Percentiles rank a stretch among this genome's conserved stretches.
Evolutionary conservation across 2,797 vertebrate genomes (phyloP).

Genomic region (Amblyopsis hoosieri): DNA sequence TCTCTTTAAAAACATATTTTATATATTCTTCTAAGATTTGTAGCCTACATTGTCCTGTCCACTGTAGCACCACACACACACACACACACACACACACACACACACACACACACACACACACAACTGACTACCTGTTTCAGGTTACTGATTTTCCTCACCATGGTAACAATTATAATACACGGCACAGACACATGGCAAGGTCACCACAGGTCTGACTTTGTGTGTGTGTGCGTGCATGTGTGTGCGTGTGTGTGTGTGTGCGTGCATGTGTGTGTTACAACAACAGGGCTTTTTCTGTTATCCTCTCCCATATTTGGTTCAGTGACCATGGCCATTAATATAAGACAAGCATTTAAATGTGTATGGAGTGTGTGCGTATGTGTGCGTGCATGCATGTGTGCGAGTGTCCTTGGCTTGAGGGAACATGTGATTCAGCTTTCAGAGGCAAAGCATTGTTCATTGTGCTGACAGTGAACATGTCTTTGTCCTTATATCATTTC

Average conservation of each 20-base stretch:
- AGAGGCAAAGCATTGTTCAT: background rate
- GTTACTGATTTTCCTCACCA: conserved; percentile 45
- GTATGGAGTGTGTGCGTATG: background rate
- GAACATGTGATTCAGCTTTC: background rate
- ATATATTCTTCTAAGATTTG: too few species aligned
- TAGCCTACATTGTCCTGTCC: too few species aligned
- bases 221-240: conserved; percentile 14
- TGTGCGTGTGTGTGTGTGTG: conserved; percentile 13
- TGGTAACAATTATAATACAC: conserved; percentile 35
- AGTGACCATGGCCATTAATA: conserved; percentile 19
- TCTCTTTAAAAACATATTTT: too few species aligned
- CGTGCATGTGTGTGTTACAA: background rate
- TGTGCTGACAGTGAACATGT: background rate
- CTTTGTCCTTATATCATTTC: too few species aligned
- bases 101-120: too few species aligned
- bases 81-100: too few species aligned
- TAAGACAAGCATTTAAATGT: conserved; percentile 17
- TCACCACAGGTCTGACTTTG: conserved; percentile 32
- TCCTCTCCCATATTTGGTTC: background rate
- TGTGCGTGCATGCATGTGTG: background rate
- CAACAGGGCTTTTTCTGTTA: too few species aligned
- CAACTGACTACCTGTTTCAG: conserved; percentile 19
- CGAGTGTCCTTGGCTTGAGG: background rate
- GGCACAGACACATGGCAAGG: conserved; percentile 36
- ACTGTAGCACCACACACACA: too few species aligned